Evolutionary conservation across 2,797 vertebrate species (phyloP), one percentile per base, ranked within the genome.

Genomic region (Spondyliosoma cantharus): DNA sequence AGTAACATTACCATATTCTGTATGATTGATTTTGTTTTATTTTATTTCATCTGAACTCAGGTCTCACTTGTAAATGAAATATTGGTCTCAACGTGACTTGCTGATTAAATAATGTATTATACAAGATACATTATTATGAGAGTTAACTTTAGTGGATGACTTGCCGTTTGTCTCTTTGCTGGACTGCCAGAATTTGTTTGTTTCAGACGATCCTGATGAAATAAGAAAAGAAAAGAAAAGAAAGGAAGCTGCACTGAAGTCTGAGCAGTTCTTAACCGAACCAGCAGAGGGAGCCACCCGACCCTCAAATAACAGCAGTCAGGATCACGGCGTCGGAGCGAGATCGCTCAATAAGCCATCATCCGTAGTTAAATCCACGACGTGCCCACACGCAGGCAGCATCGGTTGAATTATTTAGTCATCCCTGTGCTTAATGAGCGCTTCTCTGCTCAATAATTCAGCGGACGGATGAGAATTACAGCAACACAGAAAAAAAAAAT

Each of bases 341-440:
- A 32, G 49, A 3, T 9, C 2, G 67, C 27, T 62, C 61, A 52
- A 17, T 25, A 24, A 69, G 15, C 58, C 48, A 24, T 61, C 48
- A 53, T 20, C 60, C n/a, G 20, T 4, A 45, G 80, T 74, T 62
- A 71, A 66, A 76, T 76, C 79, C 74, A 68, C 63, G 60, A 82
- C 76, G 83, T 59, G 57, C 43, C 84, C 62, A 70, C 67, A 70
- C 79, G 73, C 76, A 71, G 52, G 27, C 74, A 50, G 56, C 76
- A 67, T 37, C 45, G 2, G 42, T 16, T 92, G 61, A 93, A 93
- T 93, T 89, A 94, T 92, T 91, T 60, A 93, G 63, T 67, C 65
- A 19, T 73, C 52, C 20, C 42, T 62, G 56, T 20, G 15, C 69
- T 89, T 89, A 88, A 90, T 81, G 64, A 81, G 74, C 0, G 32